A percentile compares a stretch with the other conserved stretches of the same genome.
These are phyloP conservation scores for Beroe ovata DNA, from an alignment of 37 sponge, comb jelly and placozoan species.

Conservation along the genomic window DNA sequence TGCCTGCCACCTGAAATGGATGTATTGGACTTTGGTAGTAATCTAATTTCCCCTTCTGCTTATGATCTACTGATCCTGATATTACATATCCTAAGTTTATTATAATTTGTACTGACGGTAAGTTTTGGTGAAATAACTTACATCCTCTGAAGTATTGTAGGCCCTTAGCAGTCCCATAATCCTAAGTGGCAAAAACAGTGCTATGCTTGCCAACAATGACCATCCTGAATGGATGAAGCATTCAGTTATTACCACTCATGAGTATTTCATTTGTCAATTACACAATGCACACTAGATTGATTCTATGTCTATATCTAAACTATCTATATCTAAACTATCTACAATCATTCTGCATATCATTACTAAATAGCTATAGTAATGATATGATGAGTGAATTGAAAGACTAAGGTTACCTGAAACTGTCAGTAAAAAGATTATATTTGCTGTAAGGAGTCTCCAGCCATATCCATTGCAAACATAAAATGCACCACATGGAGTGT, in stretches of 20 bases:
- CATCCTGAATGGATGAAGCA: not conserved
- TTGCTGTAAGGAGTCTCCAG: conserved; percentile 63
- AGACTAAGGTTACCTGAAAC: conserved; percentile 16
- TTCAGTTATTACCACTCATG: not conserved
- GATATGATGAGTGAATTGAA: too few relatives aligned
- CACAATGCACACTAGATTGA: too few relatives aligned
- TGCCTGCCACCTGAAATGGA: not conserved
- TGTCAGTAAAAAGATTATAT: not conserved
- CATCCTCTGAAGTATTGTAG: conserved; percentile 26
- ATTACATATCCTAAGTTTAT: too few relatives aligned
- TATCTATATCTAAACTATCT: too few relatives aligned
- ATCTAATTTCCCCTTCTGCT: not conserved
- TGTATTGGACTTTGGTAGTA: not conserved
- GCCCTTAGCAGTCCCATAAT: conserved; percentile 29
- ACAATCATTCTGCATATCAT: too few relatives aligned
- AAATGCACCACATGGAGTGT: conserved; percentile 32
- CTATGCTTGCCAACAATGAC: conserved; percentile 25
- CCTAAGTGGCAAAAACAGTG: conserved; percentile 15
- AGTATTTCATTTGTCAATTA: too few relatives aligned
- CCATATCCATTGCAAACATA: conserved; percentile 34
- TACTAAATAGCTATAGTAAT: too few relatives aligned
- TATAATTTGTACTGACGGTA: too few relatives aligned
- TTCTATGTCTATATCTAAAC: too few relatives aligned
- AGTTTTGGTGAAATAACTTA: not conserved
- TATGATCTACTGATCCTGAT: too few relatives aligned